Evolutionary conservation across 2,797 vertebrate genomes (phyloP).

Genomic region (Cetoscarus ocellatus): DNA sequence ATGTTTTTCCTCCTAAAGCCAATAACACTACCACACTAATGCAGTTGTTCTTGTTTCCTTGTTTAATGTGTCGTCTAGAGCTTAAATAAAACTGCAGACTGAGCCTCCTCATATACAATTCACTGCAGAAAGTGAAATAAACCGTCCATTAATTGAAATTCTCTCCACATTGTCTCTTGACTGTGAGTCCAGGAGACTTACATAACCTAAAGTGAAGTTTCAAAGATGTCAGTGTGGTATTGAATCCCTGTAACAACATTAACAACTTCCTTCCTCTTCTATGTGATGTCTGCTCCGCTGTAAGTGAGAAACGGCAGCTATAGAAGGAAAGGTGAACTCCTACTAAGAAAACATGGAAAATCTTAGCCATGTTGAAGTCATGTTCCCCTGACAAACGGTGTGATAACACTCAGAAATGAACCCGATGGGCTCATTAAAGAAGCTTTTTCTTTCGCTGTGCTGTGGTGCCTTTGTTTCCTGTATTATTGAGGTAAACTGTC

Average conservation of each 20-base stretch:
- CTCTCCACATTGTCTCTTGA: conserved; percentile 5
- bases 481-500: conserved; percentile 22
- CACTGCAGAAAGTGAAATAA: background rate
- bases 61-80: conserved; percentile 2
- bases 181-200: conserved; percentile 20
- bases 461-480: conserved; percentile 11
- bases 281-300: conserved; percentile 35
- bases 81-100: conserved; percentile 3
- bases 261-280: conserved; percentile 63
- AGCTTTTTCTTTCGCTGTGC: background rate
- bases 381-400: background rate
- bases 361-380: conserved; percentile 22
- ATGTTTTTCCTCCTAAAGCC: too few species aligned
- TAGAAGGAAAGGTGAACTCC: background rate
- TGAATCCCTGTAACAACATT: conserved; percentile 52
- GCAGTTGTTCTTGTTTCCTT: background rate
- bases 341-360: conserved; percentile 42
- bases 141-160: conserved; percentile 8
- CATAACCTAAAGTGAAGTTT: conserved; percentile 25
- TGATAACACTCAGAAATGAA: background rate
- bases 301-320: conserved; percentile 28
- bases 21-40: too few species aligned
- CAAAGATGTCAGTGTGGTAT: conserved; percentile 31
- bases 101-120: conserved; percentile 2
- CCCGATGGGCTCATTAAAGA: conserved; percentile 4